phyloP scores from a whole-genome alignment of 2,888 invertebrate species.

The Lissonota sp. region DNA sequence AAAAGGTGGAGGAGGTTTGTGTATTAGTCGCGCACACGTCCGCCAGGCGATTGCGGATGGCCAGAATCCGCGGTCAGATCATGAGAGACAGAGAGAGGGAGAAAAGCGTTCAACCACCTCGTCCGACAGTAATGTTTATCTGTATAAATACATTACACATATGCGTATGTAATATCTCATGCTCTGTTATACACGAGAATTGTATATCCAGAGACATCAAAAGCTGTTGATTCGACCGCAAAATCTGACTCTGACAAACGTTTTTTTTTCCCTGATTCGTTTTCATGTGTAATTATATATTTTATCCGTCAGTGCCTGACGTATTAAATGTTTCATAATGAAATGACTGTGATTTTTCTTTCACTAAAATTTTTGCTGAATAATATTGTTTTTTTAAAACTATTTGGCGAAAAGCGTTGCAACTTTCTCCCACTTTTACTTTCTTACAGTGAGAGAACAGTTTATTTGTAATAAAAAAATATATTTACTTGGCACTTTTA shows the following conservation, averaged over 20 bases:
- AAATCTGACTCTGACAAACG: slow-evolving; percentile 21
- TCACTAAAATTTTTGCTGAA: no score
- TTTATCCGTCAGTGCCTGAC: no score
- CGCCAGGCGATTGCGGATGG: slow-evolving; percentile 58
- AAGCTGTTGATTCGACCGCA: slow-evolving; percentile 41
- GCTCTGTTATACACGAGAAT: slow-evolving; percentile 24
- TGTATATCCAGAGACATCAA: slow-evolving; percentile 1
- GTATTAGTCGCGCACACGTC: slow-evolving; percentile 61
- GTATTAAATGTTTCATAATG: no score
- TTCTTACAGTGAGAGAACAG: no score
- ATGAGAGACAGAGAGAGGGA: slow-evolving; percentile 12
- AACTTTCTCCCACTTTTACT: no score
- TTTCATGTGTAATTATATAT: no score
- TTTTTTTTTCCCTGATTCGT: background rate
- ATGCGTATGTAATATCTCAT: slow-evolving; percentile 18
- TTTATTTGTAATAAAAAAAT: no score
- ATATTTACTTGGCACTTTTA: no score
- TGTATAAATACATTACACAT: slow-evolving; percentile 25
- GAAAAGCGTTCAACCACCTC: slow-evolving; percentile 38
- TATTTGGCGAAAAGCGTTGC: no score
- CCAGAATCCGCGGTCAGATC: slow-evolving; percentile 50
- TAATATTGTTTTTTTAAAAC: no score
- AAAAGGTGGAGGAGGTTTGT: background rate
- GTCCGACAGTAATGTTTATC: slow-evolving; percentile 56
- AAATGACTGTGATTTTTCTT: no score